Evolutionary conservation across 2,113 vertebrate species (phyloP).

Genomic region (Urocynchramus pylzowi): DNA sequence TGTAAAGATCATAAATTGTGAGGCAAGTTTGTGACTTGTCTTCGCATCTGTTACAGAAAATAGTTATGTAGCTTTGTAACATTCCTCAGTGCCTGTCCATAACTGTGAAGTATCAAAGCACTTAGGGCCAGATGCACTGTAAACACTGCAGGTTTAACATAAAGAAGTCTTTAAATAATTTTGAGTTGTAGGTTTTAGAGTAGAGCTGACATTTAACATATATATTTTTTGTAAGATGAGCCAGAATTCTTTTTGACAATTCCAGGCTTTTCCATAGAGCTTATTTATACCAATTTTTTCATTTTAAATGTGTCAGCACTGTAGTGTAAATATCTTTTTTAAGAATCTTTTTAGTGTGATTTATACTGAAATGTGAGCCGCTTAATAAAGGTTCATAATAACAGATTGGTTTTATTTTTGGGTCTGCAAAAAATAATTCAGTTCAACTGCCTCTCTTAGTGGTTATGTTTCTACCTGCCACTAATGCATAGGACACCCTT

Average conservation of each 20-base stretch:
- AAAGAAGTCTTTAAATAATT: slow-evolving; percentile 83
- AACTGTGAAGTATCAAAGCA: slow-evolving; percentile 91
- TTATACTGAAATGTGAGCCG: slow-evolving; percentile 96
- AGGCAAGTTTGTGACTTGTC: slow-evolving; percentile 74
- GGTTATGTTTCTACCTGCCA: slow-evolving; percentile 58
- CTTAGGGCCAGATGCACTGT: slow-evolving; percentile 86
- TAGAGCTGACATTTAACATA: slow-evolving; percentile 88
- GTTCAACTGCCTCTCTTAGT: slow-evolving; percentile 66
- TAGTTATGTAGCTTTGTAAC: slow-evolving; percentile 91
- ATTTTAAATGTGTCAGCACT: slow-evolving; percentile 93
- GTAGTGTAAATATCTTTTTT: slow-evolving; percentile 96
- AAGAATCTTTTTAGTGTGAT: slow-evolving; percentile 93
- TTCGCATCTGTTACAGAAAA: slow-evolving; percentile 79
- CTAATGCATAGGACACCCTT: slow-evolving; percentile 36
- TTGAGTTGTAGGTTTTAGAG: slow-evolving; percentile 87
- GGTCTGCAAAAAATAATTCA: slow-evolving; percentile 69
- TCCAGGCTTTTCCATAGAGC: slow-evolving; percentile 89
- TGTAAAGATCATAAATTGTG: slow-evolving; percentile 77
- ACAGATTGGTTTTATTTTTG: slow-evolving; percentile 77
- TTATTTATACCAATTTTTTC: slow-evolving; percentile 92
- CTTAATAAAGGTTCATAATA: slow-evolving; percentile 94
- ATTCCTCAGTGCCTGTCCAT: slow-evolving; percentile 98
- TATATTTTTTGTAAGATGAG: slow-evolving; percentile 94
- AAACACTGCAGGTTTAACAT: slow-evolving; percentile 84
- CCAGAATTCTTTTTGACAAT: slow-evolving; percentile 88